Base-by-base conservation (phyloP, 2,888 invertebrate genomes). In the Himalopsyche anomala region DNA sequence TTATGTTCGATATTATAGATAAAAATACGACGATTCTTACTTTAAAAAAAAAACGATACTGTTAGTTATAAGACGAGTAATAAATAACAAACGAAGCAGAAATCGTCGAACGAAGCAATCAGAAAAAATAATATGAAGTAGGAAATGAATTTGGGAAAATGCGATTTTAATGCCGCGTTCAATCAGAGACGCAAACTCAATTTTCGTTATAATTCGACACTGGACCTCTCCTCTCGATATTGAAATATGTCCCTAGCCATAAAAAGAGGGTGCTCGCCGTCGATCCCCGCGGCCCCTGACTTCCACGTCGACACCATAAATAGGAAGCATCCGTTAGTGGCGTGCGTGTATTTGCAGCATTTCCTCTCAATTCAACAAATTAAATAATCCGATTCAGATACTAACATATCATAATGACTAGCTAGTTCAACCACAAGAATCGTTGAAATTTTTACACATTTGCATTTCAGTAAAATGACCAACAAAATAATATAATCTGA, bases 181-280 rank as follows among this genome's bases (percentile, higher is more conserved):
- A 62, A 62, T 62, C 62, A 62, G 19, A 62, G 62, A 19, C 62
- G 19, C 62, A 62, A 62, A 62, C 62, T 62, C 62, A 62, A 62
- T 62, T 62, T 62, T 62, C 28, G 62, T 62, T 19, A 62, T 62
- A 62, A 62, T 62, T 62, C 28, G 62, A 62, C 62, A 62, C 62
- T 62, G 62, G 62, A 62, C 62, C 62, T 62, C 62, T 62, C 62
- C 62, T 62, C 62, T 62, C 62, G 62, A 62, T 62, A 62, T 62
- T 62, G 62, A 62, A 62, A 62, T 62, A 62, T 62, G 62, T 62
- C 62, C 62, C 62, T 62, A n/a, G 62, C 62, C 62, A 19, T 62
- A 19, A 62, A 62, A 62, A 19, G 62, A 62, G 62, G 62, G 62
- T 19, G 62, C 19, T 62, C 56, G 56, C n/a, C 5, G 56, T 56